Conservation (phyloP, 2,888 invertebrate species). For the Acleris literana region DNA sequence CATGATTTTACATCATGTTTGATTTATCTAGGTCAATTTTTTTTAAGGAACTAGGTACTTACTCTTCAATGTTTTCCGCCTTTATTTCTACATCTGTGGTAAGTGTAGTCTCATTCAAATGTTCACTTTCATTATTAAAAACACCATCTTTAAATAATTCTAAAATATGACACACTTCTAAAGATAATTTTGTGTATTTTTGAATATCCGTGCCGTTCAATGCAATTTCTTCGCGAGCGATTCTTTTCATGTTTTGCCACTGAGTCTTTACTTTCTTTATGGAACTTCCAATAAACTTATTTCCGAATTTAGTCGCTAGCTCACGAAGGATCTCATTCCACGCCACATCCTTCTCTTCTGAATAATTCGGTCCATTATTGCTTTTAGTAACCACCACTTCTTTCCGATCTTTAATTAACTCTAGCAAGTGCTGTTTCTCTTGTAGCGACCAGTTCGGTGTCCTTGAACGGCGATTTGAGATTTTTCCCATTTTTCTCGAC, state of each 20-base stretch:
- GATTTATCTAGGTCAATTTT: too few species aligned
- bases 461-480: conserved; percentile 64
- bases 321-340: conserved; percentile 74
- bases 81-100: conserved; percentile 71
- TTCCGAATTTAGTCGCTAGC: conserved; percentile 65
- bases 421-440: conserved; percentile 75
- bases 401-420: conserved; percentile 73
- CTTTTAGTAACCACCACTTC: conserved; percentile 70
- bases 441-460: conserved; percentile 78
- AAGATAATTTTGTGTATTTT: conserved; percentile 64
- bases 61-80: conserved; percentile 76
- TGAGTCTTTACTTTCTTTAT: conserved; percentile 78
- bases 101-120: conserved; percentile 57
- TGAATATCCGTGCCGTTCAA: conserved; percentile 57
- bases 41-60: conserved; percentile 49
- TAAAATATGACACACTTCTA: conserved; percentile 71
- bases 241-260: conserved; percentile 81
- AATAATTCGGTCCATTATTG: conserved; percentile 73
- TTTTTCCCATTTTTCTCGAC: conserved; percentile 69
- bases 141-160: conserved; percentile 68
- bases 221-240: conserved; percentile 73
- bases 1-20: conserved; percentile 2
- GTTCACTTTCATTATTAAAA: conserved; percentile 53
- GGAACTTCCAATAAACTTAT: conserved; percentile 68
- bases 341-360: conserved; percentile 74